Base-by-base conservation (phyloP, 2,888 invertebrate species). In the Scaptomyza polygonia region DNA sequence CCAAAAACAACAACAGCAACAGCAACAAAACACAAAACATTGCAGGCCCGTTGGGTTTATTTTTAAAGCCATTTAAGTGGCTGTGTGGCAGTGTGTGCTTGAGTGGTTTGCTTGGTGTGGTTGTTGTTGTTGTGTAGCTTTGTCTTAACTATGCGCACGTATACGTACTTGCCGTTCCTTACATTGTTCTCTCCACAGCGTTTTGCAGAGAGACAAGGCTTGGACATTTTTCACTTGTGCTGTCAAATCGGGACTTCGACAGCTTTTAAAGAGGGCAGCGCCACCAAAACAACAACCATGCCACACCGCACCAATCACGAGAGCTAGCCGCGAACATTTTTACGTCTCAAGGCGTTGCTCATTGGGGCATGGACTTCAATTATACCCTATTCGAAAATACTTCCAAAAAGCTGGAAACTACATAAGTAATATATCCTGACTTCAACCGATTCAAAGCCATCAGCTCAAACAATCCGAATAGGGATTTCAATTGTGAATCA, bases 241-340 rank as follows among this genome's bases (percentile, higher is more conserved):
- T 88, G 89, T 89, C 89, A 89, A 88, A 88, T 79, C 62, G 75
- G 55, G 43, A 63, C 82, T 82, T 89, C 88, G 89, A 89, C 88
- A 89, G 87, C 88, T 87, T 69, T 83, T 79, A 80, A 79, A 80
- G 73, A 68, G 66, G 53, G 55, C 73, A 71, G 59, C 71, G 67
- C 82, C 64, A 66, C 48, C 64, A 53, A 14, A 36, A 18, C 52
- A 34, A 47, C 45, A 39, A 39, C 48, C 29, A 30, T 5, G 12
- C 29, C 51, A 39, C 9, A 40, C 39, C 52, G 49, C 39, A 48
- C 14, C 58, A 59, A 43, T 79, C 81, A 79, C 81, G 79, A 21
- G 32, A n/a, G 18, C 32, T 18, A 9, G 32, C n/a, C 48, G 65
- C 63, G 52, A 44, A 49, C 9, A 39, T 9, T 39, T 39, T 5